phyloP scores from a whole-genome alignment of 2,113 vertebrate species.

The Lipophrys pholis region DNA sequence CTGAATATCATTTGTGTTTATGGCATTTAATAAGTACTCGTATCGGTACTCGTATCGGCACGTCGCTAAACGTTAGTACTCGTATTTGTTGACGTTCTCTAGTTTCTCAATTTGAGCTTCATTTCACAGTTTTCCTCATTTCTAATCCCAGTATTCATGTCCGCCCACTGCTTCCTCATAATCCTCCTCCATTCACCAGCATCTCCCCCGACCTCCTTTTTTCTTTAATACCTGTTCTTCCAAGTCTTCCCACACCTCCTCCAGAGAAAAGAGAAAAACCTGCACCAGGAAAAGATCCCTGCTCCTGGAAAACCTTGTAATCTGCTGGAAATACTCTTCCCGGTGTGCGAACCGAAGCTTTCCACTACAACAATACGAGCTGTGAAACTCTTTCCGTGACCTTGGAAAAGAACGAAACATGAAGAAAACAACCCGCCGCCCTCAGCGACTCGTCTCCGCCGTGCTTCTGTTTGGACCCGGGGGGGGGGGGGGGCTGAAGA shows the following conservation, averaged over 20 bases:
- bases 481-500: neutral
- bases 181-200: slow-evolving; percentile 1
- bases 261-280: too few relatives aligned
- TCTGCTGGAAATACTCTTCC: too few relatives aligned
- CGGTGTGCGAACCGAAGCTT: neutral
- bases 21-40: too few relatives aligned
- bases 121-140: too few relatives aligned
- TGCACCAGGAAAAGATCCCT: too few relatives aligned
- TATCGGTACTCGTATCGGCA: too few relatives aligned
- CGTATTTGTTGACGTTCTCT: too few relatives aligned
- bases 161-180: neutral
- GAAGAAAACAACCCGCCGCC: slow-evolving; percentile 25
- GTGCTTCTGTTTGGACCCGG: slow-evolving; percentile 19
- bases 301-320: too few relatives aligned
- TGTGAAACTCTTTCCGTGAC: slow-evolving; percentile 20
- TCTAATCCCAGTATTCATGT: too few relatives aligned
- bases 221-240: neutral
- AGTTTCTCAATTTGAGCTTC: too few relatives aligned
- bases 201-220: neutral
- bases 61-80: too few relatives aligned
- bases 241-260: slow-evolving; percentile 1
- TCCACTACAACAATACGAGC: neutral
- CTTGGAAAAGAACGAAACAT: slow-evolving; percentile 27
- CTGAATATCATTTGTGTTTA: too few relatives aligned
- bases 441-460: slow-evolving; percentile 13